These are phyloP conservation scores for Brenthis hecate DNA, from an alignment of 2,888 invertebrate species.

Conservation along the genomic window DNA sequence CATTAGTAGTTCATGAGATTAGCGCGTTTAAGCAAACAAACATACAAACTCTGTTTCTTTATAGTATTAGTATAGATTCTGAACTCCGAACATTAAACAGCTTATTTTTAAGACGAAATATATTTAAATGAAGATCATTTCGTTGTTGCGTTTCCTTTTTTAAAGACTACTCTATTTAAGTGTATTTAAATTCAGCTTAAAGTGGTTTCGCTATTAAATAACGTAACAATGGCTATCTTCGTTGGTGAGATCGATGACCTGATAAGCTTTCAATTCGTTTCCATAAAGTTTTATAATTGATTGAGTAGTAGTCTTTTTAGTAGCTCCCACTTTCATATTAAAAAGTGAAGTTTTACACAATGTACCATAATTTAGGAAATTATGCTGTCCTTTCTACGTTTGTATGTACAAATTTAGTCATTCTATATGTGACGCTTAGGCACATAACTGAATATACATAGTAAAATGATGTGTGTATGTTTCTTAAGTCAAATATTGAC, in stretches of 20 bases:
- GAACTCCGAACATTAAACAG: no score
- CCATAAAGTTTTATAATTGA: neutral
- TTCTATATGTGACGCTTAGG: neutral
- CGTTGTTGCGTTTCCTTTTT: no score
- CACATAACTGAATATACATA: neutral
- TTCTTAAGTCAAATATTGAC: conserved; percentile 65
- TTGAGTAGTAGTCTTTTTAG: neutral
- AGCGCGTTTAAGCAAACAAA: no score
- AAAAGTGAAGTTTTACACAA: conserved; percentile 6
- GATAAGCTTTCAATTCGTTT: neutral
- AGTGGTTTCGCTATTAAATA: neutral
- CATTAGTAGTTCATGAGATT: no score
- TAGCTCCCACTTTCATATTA: neutral
- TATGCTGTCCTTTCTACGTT: neutral
- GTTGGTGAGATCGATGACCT: neutral
- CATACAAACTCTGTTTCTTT: no score
- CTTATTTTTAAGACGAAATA: no score
- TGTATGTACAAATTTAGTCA: neutral
- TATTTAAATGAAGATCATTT: no score
- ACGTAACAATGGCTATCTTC: neutral
- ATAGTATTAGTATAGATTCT: no score
- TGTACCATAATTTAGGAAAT: neutral
- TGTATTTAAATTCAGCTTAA: neutral
- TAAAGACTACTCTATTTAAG: no score
- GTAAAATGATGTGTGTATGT: conserved; percentile 39